These are phyloP conservation scores for Ptychochromis oligacanthus DNA, from an alignment of 2,113 vertebrate species.

Conservation along the genomic window DNA sequence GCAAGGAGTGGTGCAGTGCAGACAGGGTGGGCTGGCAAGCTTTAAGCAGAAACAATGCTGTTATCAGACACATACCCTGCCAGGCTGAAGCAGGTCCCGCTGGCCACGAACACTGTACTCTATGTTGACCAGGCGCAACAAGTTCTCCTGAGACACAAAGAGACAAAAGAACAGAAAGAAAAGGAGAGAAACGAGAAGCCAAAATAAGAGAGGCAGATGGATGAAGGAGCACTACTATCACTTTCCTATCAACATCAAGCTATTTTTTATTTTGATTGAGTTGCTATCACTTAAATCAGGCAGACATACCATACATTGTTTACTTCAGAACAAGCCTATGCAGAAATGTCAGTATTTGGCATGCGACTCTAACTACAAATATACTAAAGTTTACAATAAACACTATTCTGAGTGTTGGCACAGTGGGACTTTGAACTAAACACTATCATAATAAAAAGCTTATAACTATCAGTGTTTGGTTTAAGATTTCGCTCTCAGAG, in stretches of 20 bases:
- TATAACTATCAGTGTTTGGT: neutral
- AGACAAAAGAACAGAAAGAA: conserved; percentile 37
- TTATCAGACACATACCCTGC: conserved; percentile 89
- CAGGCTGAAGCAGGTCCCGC: conserved; percentile 87
- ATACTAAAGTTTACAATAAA: neutral
- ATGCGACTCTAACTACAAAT: neutral
- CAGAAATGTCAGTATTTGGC: neutral
- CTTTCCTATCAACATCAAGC: conserved; percentile 3
- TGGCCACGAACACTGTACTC: conserved; percentile 90
- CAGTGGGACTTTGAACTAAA: neutral
- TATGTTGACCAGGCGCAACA: conserved; percentile 92
- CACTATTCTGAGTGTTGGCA: neutral
- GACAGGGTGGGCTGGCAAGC: conserved; percentile 40
- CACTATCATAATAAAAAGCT: neutral
- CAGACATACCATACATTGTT: conserved; percentile 7
- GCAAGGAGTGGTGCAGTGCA: conserved; percentile 37
- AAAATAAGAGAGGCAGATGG: conserved; percentile 1
- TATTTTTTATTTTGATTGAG: neutral
- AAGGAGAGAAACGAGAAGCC: neutral
- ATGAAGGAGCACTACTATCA: neutral
- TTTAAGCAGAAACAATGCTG: conserved; percentile 69
- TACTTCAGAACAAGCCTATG: neutral
- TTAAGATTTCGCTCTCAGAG: neutral
- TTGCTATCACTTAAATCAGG: conserved; percentile 24
- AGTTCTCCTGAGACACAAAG: conserved; percentile 84